Evolutionary conservation across 2,113 vertebrate species (phyloP), one percentile per base, ranked within the genome.

Genomic region (Melanerpes aurifrons): DNA sequence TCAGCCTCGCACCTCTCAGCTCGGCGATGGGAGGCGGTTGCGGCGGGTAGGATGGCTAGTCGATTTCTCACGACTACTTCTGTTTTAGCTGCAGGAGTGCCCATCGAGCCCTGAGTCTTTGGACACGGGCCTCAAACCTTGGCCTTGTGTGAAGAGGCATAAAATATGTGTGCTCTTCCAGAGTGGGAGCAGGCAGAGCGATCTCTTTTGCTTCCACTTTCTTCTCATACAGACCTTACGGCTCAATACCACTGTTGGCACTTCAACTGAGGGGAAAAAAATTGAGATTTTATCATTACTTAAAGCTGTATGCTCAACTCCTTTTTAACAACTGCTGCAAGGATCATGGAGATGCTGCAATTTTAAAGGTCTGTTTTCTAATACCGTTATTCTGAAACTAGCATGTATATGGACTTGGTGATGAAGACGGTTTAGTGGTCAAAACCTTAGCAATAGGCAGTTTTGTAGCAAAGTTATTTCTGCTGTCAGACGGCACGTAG

Each of bases 201-300:
- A 8, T 19, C 29, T 25, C 10, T 26, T 14, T 13, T 17, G 7
- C 5, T 15, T 16, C 5, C 6, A 0, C 6, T 7, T 5, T 5
- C 4, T 12, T 17, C 31, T 2, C 5, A 0, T 5, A 1, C 2
- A 3, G 12, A 4, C 25, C 4, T 15, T 2, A 0, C 1, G 18
- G 25, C 11, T 47, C 7, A 4, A 5, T 3, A 48, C 11, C 2
- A 2, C 47, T 1, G 17, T 4, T 28, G 9, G 9, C 0, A 0
- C 18, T 54, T 28, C 25, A 26, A 2, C 26, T 3, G 7, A 74
- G 40, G 57, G 1, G 4, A 11, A 64, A 64, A 67, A 57, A 35
- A 0, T 1, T 13, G 22, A 82, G 26, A 24, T 77, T 72, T 32
- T 31, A 10, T 16, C 13, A 3, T 10, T 20, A 8, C 7, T 12